These are phyloP conservation scores for Scaptomyza montana DNA, from an alignment of 1,140 invertebrate genomes.

Conservation along the genomic window DNA sequence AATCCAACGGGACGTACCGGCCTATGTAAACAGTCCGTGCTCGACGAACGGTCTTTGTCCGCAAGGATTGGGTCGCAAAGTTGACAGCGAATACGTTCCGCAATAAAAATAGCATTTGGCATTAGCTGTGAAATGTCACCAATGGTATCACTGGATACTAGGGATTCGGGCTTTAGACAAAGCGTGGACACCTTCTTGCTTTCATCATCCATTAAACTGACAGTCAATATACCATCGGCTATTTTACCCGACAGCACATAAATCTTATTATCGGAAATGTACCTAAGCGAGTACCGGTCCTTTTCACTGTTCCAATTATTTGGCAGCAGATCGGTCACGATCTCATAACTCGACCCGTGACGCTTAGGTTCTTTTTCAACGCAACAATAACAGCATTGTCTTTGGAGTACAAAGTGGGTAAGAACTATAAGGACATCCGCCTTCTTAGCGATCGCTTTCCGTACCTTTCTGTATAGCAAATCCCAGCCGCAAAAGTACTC, in stretches of 20 bases:
- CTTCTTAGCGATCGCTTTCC: constrained; percentile 86
- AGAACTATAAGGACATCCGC: constrained; percentile 88
- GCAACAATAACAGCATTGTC: constrained; percentile 87
- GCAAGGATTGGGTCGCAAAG: constrained; percentile 76
- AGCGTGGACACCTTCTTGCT: constrained; percentile 76
- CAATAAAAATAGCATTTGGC: constrained; percentile 77
- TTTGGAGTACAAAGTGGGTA: constrained; percentile 88
- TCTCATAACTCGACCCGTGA: constrained; percentile 85
- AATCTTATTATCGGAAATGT: constrained; percentile 86
- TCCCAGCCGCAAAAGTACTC: constrained; percentile 87
- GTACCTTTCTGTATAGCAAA: constrained; percentile 86
- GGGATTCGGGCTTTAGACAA: constrained; percentile 72
- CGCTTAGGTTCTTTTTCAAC: constrained; percentile 89
- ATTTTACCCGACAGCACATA: constrained; percentile 87
- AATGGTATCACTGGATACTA: constrained; percentile 67
- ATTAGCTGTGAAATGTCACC: constrained; percentile 83
- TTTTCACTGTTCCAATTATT: constrained; percentile 87
- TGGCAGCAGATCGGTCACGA: constrained; percentile 86
- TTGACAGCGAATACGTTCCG: constrained; percentile 80
- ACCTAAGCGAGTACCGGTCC: constrained; percentile 86
- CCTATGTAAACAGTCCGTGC: no score
- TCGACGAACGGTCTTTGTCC: neutral
- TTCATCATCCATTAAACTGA: constrained; percentile 86
- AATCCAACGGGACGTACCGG: no score
- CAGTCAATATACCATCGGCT: constrained; percentile 86